A percentile compares a stretch with the other conserved stretches of the same genome.
phyloP scores from a whole-genome alignment of 2,888 invertebrate species.

The Hetaerina titia region DNA sequence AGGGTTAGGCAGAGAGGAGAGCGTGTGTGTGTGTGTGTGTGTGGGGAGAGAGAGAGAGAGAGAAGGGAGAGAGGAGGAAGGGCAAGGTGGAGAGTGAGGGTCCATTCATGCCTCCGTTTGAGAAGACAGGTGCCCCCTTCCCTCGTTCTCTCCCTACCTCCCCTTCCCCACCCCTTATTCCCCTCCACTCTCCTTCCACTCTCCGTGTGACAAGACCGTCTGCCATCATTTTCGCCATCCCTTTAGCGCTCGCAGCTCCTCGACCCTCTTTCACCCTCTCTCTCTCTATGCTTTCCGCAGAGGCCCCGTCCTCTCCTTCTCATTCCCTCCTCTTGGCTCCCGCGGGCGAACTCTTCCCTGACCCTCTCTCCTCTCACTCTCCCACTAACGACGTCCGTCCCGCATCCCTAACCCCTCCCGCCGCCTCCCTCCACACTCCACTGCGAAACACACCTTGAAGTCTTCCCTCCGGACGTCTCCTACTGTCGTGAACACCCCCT shows the following conservation, averaged over 20 bases:
- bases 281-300: neutral
- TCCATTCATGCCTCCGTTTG: slow-evolving; percentile 61
- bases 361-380: too few relatives aligned
- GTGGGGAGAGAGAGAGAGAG: neutral
- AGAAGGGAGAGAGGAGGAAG: neutral
- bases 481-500: too few relatives aligned
- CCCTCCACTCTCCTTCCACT: neutral
- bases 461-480: too few relatives aligned
- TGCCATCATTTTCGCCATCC: slow-evolving; percentile 48
- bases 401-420: too few relatives aligned
- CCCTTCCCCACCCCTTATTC: neutral
- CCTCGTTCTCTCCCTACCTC: slow-evolving; percentile 4
- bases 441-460: too few relatives aligned
- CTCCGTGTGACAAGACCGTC: slow-evolving; percentile 32
- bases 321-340: too few relatives aligned
- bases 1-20: neutral
- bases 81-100: neutral
- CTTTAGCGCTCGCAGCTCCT: neutral
- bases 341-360: too few relatives aligned
- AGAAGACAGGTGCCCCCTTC: neutral
- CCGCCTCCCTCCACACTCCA: too few relatives aligned
- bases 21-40: too few relatives aligned
- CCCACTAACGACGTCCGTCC: too few relatives aligned
- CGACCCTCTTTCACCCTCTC: neutral
- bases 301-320: too few relatives aligned